Evolutionary conservation across 2,797 vertebrate species (phyloP).

Genomic region (Florisuga fusca): DNA sequence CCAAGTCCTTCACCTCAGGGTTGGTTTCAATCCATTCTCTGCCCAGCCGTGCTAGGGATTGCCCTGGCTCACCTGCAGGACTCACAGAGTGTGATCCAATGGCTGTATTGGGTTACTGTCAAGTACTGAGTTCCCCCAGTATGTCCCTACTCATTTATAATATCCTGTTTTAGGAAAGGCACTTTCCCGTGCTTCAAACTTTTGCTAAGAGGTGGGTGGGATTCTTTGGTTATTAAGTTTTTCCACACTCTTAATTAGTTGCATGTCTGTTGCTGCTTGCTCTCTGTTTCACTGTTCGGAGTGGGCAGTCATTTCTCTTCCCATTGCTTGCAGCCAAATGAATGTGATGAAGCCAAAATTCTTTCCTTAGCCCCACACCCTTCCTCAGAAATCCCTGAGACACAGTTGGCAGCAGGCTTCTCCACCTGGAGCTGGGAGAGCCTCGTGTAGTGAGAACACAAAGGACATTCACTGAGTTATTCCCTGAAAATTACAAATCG

Average conservation of each 20-base stretch:
- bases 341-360: neutral
- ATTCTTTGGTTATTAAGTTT: accelerated
- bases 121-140: neutral
- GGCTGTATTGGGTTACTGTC: neutral
- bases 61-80: no score
- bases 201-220: neutral
- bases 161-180: neutral
- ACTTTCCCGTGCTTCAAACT: neutral
- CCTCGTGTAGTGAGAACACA: neutral
- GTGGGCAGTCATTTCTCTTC: neutral
- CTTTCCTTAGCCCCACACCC: neutral
- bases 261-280: neutral
- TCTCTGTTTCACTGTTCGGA: neutral
- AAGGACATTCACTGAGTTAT: neutral
- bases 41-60: no score
- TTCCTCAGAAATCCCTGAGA: neutral
- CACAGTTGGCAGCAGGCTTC: accelerated
- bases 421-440: neutral
- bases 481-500: neutral
- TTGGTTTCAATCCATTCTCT: no score
- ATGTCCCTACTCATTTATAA: neutral
- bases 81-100: neutral
- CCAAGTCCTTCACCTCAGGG: no score
- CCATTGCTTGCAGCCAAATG: neutral
- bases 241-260: neutral